Base-by-base conservation (phyloP, 2,888 invertebrate species). In the Drosophila nr. medialis region DNA sequence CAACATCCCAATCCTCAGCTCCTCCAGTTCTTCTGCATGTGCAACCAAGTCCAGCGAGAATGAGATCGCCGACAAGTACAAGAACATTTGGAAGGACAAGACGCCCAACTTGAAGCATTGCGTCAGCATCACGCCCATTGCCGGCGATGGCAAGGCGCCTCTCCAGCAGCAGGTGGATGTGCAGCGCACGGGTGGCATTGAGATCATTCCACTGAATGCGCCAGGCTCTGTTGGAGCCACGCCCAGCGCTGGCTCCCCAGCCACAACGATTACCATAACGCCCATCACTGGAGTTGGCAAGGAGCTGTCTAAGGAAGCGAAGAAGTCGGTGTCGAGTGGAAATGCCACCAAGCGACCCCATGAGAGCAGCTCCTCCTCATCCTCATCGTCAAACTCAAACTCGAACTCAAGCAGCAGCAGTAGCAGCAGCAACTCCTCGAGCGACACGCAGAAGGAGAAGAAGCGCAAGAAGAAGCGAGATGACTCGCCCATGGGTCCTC, bases 191-290 rank as follows among this genome's bases (percentile, higher is more conserved):
- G 91, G 92, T 1, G 85, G 92, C 32, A 97, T 98, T 73, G 98
- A 98, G 93, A 97, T 98, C 56, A 97, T 98, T 84, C 97, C 98
- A 0, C 95, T 97, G 71, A 94, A 95, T 3, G 94, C 96, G 15
- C 86, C 88, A 36, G 50, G 66, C 24, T 61, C 29, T 15, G 59
- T 66, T n/a, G 51, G 61, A 34, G 93, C 95, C 11, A 93, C 67
- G 4, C 40, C 95, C 0, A 95, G 95, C 6, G 94, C 96, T 32
- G 73, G 59, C 0, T 77, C 77, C 40, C 49, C 91, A 21, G 96
- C 97, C 13, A 96, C 96, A 88, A 97, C 97, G 1, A 97, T 97
- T 67, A 97, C 97, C 0, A 97, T 98, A 64, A 98, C 97, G 0
- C 96, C 97, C 4, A 97, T 97, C 45, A 92, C 91, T 32, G 45